Percentiles rank a stretch among this genome's conserved stretches.
Conservation (phyloP, 2,113 vertebrate species). For the Acrocephalus arundinaceus region DNA sequence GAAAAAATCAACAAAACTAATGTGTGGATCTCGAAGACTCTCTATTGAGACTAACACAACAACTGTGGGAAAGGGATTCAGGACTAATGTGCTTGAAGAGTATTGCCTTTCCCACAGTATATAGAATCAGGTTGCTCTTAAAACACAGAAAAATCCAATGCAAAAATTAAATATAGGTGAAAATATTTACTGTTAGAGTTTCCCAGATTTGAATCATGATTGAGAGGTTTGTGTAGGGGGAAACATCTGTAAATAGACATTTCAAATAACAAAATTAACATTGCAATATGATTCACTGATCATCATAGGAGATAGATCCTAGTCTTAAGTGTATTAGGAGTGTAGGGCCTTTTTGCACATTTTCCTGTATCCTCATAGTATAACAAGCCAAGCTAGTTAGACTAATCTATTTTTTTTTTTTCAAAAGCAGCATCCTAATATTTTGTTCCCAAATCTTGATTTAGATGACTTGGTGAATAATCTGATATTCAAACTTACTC, state of each 20-base stretch:
- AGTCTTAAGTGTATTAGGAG: neutral
- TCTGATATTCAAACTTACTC: neutral
- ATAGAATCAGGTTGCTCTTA: neutral
- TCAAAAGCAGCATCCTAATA: neutral
- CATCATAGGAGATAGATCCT: neutral
- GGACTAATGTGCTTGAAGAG: neutral
- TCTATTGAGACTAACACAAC: neutral
- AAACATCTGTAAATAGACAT: neutral
- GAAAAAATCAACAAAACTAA: neutral
- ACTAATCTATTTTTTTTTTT: neutral
- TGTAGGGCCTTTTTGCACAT: neutral
- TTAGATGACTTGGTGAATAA: neutral
- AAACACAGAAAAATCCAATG: neutral
- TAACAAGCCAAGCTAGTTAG: neutral
- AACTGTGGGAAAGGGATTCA: neutral
- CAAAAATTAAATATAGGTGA: neutral
- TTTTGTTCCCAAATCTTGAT: neutral
- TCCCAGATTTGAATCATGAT: neutral
- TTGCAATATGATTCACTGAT: neutral
- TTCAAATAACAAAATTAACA: neutral
- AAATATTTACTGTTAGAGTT: neutral
- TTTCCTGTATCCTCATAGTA: neutral
- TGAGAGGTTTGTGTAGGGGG: neutral
- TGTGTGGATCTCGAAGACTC: neutral
- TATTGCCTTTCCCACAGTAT: neutral